Evolutionary conservation across 1,140 invertebrate genomes (phyloP).

Genomic region (Carposina sasakii): DNA sequence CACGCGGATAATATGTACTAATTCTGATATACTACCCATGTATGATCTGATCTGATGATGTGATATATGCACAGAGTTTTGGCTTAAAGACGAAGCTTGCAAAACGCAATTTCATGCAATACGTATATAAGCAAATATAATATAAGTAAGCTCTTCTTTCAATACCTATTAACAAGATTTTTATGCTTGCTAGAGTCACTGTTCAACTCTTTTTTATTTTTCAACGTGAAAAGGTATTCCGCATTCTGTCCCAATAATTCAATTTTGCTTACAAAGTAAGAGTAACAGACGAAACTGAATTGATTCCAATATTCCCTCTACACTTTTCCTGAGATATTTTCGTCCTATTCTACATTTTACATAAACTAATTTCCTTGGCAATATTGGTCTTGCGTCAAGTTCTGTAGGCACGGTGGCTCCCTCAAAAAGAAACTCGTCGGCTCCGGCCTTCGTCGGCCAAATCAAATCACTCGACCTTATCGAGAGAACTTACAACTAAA

Average conservation of each 20-base stretch:
- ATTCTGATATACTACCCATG: too few relatives aligned
- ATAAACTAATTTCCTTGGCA: slow-evolving; percentile 71
- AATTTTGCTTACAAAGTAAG: slow-evolving; percentile 38
- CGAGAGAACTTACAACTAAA: slow-evolving; percentile 57
- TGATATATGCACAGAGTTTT: too few relatives aligned
- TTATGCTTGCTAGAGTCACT: background rate
- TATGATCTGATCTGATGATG: too few relatives aligned
- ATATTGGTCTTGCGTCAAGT: slow-evolving; percentile 69
- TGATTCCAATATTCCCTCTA: slow-evolving; percentile 57
- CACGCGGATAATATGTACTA: too few relatives aligned
- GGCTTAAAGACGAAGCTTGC: too few relatives aligned
- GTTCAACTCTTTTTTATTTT: slow-evolving; percentile 3
- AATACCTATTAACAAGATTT: too few relatives aligned
- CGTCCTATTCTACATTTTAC: slow-evolving; percentile 67
- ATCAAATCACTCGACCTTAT: slow-evolving; percentile 67
- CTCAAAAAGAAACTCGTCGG: slow-evolving; percentile 59
- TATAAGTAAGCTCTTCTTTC: too few relatives aligned
- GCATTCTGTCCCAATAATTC: slow-evolving; percentile 26
- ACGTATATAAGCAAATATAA: too few relatives aligned
- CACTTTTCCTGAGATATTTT: slow-evolving; percentile 60
- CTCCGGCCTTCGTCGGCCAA: slow-evolving; percentile 53
- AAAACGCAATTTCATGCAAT: too few relatives aligned
- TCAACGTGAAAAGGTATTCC: slow-evolving; percentile 12
- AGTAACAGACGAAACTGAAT: slow-evolving; percentile 45
- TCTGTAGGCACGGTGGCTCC: slow-evolving; percentile 56